A percentile compares a stretch with the other conserved stretches of the same genome.
Conservation (phyloP, 1,140 invertebrate genomes). For the Drosophila trapezifrons region DNA sequence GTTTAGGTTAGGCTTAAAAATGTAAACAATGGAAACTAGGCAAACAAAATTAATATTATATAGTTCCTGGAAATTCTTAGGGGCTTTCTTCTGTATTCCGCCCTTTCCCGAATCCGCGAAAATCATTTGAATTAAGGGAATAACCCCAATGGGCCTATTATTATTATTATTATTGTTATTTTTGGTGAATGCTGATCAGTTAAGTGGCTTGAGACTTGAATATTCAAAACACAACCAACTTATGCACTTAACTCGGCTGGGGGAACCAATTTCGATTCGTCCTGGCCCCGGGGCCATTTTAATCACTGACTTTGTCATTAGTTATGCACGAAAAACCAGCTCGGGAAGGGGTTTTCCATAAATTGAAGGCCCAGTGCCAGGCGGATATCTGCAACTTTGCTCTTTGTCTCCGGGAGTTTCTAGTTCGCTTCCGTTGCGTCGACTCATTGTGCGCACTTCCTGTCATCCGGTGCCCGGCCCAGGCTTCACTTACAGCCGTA, state of each 20-base stretch:
- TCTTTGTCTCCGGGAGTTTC: constrained; percentile 48
- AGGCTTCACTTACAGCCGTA: constrained; percentile 8
- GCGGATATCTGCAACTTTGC: constrained; percentile 50
- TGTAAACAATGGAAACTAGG: no score
- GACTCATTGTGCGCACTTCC: constrained; percentile 80
- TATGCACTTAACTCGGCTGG: constrained; percentile 7
- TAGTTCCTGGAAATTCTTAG: not conserved
- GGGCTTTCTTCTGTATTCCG: no score
- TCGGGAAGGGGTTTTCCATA: constrained; percentile 37
- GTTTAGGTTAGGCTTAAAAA: no score
- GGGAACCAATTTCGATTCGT: constrained; percentile 22
- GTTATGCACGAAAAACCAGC: constrained; percentile 59
- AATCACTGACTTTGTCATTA: constrained; percentile 73
- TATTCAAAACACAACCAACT: constrained; percentile 9
- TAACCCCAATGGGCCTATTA: not conserved
- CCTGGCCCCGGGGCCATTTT: constrained; percentile 48
- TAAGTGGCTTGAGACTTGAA: constrained; percentile 6
- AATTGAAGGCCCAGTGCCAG: constrained; percentile 58
- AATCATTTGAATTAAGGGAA: no score
- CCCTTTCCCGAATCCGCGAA: no score
- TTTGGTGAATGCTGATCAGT: constrained; percentile 13
- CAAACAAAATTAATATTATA: not conserved
- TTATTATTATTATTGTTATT: constrained; percentile 4
- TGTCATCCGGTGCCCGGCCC: constrained; percentile 54
- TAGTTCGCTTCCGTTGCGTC: constrained; percentile 67